These are phyloP conservation scores for Hermatobates lingyangjiaoensis DNA, from an alignment of 1,140 invertebrate genomes.

Conservation along the genomic window DNA sequence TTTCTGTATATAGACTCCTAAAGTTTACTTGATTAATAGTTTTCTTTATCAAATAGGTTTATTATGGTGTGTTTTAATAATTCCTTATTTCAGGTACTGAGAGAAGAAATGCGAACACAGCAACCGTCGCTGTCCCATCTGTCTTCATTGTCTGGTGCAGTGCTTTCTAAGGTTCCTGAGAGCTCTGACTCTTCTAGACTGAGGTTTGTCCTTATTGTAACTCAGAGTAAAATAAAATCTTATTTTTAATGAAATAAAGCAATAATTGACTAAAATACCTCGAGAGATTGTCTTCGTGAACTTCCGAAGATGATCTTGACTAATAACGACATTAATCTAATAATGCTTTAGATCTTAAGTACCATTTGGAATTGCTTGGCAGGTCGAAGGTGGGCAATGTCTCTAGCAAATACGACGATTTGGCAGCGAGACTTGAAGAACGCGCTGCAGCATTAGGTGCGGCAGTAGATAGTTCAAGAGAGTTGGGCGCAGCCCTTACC, in stretches of 20 bases:
- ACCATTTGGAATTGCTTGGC: no score
- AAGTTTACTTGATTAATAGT: no score
- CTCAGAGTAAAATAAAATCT: no score
- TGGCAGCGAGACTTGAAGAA: constrained; percentile 45
- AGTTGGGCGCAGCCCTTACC: constrained; percentile 71
- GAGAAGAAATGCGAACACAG: constrained; percentile 80
- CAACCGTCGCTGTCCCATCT: constrained; percentile 75
- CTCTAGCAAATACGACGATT: constrained; percentile 54
- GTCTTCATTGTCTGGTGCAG: constrained; percentile 54
- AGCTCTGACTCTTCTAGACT: constrained; percentile 66
- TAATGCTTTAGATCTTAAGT: no score
- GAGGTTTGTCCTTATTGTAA: no score
- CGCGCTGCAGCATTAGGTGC: constrained; percentile 33
- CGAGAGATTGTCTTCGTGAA: no score
- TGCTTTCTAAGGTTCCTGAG: constrained; percentile 44
- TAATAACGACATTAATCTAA: no score
- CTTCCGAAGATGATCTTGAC: no score
- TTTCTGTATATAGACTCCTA: no score
- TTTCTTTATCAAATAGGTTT: not conserved
- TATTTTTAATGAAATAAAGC: no score
- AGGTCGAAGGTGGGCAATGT: no score
- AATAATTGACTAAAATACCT: no score
- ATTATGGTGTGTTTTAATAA: constrained; percentile 26
- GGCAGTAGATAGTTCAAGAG: constrained; percentile 69
- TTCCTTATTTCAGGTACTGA: constrained; percentile 78